These are phyloP conservation scores for Anthopleura sola DNA, from an alignment of 64 coral and sea anemone genomes.

Conservation along the genomic window DNA sequence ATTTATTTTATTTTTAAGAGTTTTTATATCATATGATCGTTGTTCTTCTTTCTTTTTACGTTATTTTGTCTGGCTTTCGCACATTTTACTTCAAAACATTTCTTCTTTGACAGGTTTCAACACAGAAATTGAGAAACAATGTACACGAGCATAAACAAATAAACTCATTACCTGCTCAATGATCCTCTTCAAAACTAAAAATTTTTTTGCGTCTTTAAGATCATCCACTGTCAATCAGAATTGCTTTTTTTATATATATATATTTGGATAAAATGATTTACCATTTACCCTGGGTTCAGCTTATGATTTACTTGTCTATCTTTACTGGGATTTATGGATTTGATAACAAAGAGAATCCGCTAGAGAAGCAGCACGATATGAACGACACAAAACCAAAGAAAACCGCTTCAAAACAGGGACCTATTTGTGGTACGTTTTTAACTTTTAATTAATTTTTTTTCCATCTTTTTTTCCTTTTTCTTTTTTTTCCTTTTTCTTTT, in stretches of 20 bases:
- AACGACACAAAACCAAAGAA: neutral
- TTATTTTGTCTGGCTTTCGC: neutral
- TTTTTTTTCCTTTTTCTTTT: no score
- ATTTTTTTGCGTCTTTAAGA: no score
- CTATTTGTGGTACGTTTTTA: neutral
- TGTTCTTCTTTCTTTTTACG: neutral
- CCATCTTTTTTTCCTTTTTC: no score
- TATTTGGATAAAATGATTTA: neutral
- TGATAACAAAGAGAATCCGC: neutral
- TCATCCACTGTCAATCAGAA: no score
- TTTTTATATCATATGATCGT: neutral
- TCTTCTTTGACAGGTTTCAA: neutral
- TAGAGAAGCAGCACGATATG: neutral
- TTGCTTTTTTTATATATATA: no score
- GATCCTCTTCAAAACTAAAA: neutral
- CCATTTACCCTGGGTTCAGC: neutral
- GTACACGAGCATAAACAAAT: neutral
- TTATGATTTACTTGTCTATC: neutral
- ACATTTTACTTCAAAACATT: neutral
- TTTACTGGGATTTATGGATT: neutral
- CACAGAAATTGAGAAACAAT: neutral
- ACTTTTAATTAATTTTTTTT: no score
- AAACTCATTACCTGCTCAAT: neutral
- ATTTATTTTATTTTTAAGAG: no score
- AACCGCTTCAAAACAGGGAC: neutral